phyloP scores from a whole-genome alignment of 2,797 vertebrate species.

The Tragopan temminckii region DNA sequence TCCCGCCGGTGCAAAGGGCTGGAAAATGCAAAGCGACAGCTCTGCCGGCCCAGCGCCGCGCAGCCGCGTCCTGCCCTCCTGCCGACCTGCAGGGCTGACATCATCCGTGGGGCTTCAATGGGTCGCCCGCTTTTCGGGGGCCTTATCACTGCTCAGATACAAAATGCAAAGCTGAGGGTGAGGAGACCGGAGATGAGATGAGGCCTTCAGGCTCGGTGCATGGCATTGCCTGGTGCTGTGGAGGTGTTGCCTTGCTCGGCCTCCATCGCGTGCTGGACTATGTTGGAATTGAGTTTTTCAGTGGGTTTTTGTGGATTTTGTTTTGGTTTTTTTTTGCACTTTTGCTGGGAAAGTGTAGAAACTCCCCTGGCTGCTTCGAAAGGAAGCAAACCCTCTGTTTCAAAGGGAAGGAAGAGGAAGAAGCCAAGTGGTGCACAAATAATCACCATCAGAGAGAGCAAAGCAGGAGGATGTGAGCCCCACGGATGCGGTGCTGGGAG shows the following conservation, averaged over 20 bases:
- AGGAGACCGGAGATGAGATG: fast-evolving
- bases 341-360: not conserved
- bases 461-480: constrained; percentile 16
- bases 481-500: constrained; percentile 7
- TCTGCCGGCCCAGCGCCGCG: not conserved
- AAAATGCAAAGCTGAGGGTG: not conserved
- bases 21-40: constrained; percentile 37
- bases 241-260: not conserved
- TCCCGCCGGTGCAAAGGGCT: not conserved
- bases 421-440: constrained; percentile 18
- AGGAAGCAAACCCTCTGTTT: constrained; percentile 25
- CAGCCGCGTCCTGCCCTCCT: not conserved
- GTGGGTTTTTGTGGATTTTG: not conserved
- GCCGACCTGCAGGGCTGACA: not conserved
- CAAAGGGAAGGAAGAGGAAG: constrained; percentile 66
- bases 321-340: not conserved
- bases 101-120: not conserved
- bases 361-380: not conserved
- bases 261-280: fast-evolving
- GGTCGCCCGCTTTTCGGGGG: fast-evolving
- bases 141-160: not conserved
- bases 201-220: too few relatives aligned
- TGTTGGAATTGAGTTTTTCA: not conserved
- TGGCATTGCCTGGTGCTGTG: fast-evolving
- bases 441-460: constrained; percentile 20